Evolutionary conservation across 2,113 vertebrate species (phyloP), one percentile per base, ranked within the genome.

Genomic region (Coptodon bakossiorum): DNA sequence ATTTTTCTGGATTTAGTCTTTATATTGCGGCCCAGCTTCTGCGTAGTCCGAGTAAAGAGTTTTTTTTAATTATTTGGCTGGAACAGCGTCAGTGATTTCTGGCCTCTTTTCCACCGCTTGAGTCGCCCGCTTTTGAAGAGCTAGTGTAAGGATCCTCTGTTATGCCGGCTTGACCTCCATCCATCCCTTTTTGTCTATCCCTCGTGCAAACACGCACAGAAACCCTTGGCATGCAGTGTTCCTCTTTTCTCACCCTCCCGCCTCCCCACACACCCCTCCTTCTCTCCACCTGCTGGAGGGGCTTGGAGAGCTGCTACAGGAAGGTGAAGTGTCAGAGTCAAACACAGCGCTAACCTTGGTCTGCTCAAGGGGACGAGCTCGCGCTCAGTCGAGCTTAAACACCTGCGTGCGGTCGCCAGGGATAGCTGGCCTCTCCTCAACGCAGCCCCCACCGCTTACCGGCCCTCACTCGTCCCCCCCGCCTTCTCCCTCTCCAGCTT

Each of bases 321-420:
- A 54, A 86, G 90, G 89, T 93, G 88, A 95, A 93, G 86, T 91
- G 87, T 88, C 59, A 5, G 63, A 91, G 92, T 95, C 88, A 93
- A 94, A 88, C 88, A 31, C 19, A 11, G n/a, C 40, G 1, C 82
- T 83, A 38, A 93, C 92, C 93, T 92, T 91, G 82, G 89, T 82
- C 81, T 7, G 53, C 81, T 89, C 84, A 93, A 95, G 94, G 93
- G 91, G 86, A 52, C 80, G 31, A 68, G 29, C 81, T 90, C 27
- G 8, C 71, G 66, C 85, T 92, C 89, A 80, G 86, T 83, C 17
- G 19, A 80, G 93, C 90, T 94, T 88, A 88, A 89, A 89, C 90
- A 86, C 81, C 86, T 91, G 84, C 87, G 45, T 59, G 56, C 1
- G 82, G 76, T 89, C 87, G 17, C 85, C 52, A 12, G 88, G 90